These are phyloP conservation scores for Brachypalpus laphriformis DNA, from an alignment of 2,888 invertebrate species.

Conservation along the genomic window DNA sequence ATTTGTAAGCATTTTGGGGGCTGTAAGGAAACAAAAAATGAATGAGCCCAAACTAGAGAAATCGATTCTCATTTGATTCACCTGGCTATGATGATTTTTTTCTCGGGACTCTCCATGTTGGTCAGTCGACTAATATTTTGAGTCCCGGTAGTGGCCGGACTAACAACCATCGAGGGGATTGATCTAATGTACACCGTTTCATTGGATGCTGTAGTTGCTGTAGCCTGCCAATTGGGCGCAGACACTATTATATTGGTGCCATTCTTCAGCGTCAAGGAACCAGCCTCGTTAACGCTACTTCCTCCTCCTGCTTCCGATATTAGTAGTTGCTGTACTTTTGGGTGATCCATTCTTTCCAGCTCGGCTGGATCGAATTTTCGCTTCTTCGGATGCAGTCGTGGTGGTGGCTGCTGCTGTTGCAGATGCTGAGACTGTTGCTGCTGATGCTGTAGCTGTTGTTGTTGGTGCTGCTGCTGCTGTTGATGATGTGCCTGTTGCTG, in stretches of 20 bases:
- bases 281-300: slow-evolving; percentile 30
- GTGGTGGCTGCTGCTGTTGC: slow-evolving; percentile 75
- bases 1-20: slow-evolving; percentile 77
- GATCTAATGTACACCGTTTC: slow-evolving; percentile 76
- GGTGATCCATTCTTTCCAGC: slow-evolving; percentile 80
- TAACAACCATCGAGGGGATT: slow-evolving; percentile 75
- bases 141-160: slow-evolving; percentile 75
- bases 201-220: slow-evolving; percentile 58
- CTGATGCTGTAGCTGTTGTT: slow-evolving; percentile 83
- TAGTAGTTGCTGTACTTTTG: slow-evolving; percentile 76
- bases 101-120: slow-evolving; percentile 77
- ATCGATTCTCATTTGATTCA: slow-evolving; percentile 46
- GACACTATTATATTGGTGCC: slow-evolving; percentile 77
- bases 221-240: slow-evolving; percentile 68
- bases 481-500: too few relatives aligned
- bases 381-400: slow-evolving; percentile 95
- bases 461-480: too few relatives aligned
- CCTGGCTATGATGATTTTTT: slow-evolving; percentile 78
- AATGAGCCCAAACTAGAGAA: not conserved
- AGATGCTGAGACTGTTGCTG: slow-evolving; percentile 77
- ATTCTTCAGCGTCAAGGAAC: slow-evolving; percentile 76
- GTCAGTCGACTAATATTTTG: slow-evolving; percentile 76
- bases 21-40: slow-evolving; percentile 63
- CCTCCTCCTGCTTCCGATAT: slow-evolving; percentile 48
- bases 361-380: slow-evolving; percentile 84